Conservation (phyloP, 2,888 invertebrate species). For the Tupiocoris notatus region DNA sequence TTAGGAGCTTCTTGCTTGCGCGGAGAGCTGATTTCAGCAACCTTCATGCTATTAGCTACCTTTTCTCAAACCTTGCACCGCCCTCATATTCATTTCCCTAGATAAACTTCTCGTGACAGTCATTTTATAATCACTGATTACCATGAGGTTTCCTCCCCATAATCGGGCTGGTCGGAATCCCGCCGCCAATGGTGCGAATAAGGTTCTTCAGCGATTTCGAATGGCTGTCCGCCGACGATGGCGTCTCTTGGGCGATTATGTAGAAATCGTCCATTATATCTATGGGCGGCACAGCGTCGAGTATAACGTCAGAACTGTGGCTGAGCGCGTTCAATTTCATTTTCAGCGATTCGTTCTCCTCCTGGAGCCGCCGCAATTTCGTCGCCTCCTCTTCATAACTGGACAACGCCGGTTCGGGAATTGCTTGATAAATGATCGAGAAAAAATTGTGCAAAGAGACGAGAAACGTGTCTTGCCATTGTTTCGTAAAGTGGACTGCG, state of each 20-base stretch:
- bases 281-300: conserved; percentile 67
- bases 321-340: conserved; percentile 59
- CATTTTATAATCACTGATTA: too few relatives aligned
- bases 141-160: conserved; percentile 65
- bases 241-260: conserved; percentile 74
- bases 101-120: too few relatives aligned
- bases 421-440: conserved; percentile 81
- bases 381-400: conserved; percentile 83
- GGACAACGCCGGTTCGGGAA: conserved; percentile 82
- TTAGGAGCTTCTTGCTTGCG: too few relatives aligned
- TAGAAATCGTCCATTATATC: conserved; percentile 90
- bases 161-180: conserved; percentile 67
- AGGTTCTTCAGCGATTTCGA: conserved; percentile 75
- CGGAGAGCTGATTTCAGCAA: too few relatives aligned
- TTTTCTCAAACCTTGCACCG: too few relatives aligned
- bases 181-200: conserved; percentile 73
- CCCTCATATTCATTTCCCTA: too few relatives aligned
- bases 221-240: conserved; percentile 61
- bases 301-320: conserved; percentile 52
- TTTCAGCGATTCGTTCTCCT: conserved; percentile 74
- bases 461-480: conserved; percentile 93
- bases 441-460: conserved; percentile 90
- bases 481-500: conserved; percentile 83
- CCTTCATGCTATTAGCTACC: too few relatives aligned
- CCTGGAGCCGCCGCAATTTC: conserved; percentile 75